Evolutionary conservation across 2,888 invertebrate species (phyloP).

Genomic region (Fragum whitleyi): DNA sequence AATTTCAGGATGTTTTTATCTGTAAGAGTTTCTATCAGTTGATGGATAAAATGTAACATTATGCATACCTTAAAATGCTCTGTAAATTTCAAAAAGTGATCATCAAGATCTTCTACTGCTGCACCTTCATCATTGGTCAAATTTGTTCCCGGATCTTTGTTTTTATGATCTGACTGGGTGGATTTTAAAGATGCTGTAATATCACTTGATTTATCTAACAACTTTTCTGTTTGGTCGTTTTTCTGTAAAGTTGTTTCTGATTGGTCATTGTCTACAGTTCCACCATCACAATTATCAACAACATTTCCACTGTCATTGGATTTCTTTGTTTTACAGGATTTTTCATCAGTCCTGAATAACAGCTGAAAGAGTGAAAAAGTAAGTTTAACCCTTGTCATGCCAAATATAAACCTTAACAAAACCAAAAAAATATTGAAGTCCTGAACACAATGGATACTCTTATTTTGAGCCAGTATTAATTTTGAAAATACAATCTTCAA

Average conservation of each 20-base stretch:
- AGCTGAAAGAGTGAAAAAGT: conserved; percentile 21
- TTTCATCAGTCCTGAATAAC: conserved; percentile 21
- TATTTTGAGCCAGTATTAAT: no score
- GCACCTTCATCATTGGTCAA: background rate
- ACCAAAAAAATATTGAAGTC: no score
- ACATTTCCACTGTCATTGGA: background rate
- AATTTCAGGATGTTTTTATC: no score
- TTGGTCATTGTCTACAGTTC: conserved; percentile 24
- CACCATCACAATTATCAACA: background rate
- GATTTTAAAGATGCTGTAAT: background rate
- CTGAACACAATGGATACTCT: no score
- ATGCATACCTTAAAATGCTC: conserved; percentile 41
- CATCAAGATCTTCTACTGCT: background rate
- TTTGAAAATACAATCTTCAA: no score
- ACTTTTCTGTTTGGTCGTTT: background rate
- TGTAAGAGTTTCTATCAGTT: no score
- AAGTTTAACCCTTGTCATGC: no score
- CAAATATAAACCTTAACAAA: no score
- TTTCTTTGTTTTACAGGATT: background rate
- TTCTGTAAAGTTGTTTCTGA: conserved; percentile 14
- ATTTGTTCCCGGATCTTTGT: no score
- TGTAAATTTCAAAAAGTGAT: conserved; percentile 27
- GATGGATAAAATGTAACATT: no score
- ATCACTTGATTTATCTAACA: background rate
- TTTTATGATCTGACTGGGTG: background rate